Conservation (phyloP, 2,888 invertebrate genomes). For the Cosmopolites sordidus region DNA sequence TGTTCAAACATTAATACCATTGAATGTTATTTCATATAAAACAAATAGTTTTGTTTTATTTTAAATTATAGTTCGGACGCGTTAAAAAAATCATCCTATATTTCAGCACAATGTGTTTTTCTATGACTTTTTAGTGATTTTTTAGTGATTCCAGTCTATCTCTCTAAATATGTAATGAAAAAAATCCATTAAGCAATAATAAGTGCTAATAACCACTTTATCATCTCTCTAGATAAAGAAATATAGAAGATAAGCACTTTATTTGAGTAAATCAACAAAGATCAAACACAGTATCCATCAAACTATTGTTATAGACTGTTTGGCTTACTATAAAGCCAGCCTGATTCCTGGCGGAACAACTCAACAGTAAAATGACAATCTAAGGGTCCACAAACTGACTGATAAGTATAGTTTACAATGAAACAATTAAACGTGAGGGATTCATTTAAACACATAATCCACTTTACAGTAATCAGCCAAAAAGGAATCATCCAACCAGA, state of each 20-base stretch:
- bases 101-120: too few relatives aligned
- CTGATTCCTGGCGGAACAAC: conserved; percentile 20
- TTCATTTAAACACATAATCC: conserved; percentile 15
- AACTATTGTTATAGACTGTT: conserved; percentile 21
- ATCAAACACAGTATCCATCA: conserved; percentile 18
- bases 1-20: too few relatives aligned
- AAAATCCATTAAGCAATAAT: not conserved
- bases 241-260: not conserved
- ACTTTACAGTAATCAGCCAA: conserved; percentile 11
- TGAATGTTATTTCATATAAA: too few relatives aligned
- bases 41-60: too few relatives aligned
- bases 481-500: conserved; percentile 4
- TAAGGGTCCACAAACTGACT: conserved; percentile 21
- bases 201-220: not conserved
- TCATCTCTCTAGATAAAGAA: not conserved
- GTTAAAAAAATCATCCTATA: too few relatives aligned
- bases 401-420: conserved; percentile 21
- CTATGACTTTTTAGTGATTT: too few relatives aligned
- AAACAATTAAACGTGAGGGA: conserved; percentile 16
- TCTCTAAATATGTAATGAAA: too few relatives aligned
- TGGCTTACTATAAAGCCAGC: conserved; percentile 15
- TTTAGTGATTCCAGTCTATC: too few relatives aligned
- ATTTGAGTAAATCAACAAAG: conserved; percentile 8
- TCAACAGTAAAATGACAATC: conserved; percentile 23
- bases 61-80: too few relatives aligned